Evolutionary conservation across 2,888 invertebrate species (phyloP), one percentile per base, ranked within the genome.

Genomic region (Campopleginae sp.): DNA sequence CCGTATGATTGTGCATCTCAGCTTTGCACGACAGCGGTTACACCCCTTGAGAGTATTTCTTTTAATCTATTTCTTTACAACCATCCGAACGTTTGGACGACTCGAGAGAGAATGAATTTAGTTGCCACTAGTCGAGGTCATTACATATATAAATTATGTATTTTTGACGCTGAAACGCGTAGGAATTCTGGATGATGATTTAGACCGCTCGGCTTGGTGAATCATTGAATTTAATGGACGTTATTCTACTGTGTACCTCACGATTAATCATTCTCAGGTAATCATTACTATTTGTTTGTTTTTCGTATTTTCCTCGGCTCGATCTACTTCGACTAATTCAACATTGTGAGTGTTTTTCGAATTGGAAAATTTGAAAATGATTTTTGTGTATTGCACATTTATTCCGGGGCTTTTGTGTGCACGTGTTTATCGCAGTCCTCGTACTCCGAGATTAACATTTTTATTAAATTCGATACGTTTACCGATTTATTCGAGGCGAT

Each of bases 121-220:
- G 38, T 54, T 51, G 68, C 68, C 31, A 51, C 31, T 71, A 71
- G 58, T 82, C 66, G 48, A 66, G 27, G 42, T 63, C 42, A 27
- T 79, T 63, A 51, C 61, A 74, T 77, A 44, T 51, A 58, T 71
- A 27, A 80, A 42, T 85, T 38, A 48, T 71, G 71, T 71, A 70
- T 46, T 51, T 58, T 76, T 46, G 48, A 71, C 66, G 70, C 72
- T 42, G 33, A 17, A 6, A 77, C 19, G 46, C 68, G 51, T 51
- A 74, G 58, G 82, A 83, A 71, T 75, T 70, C 38, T 44, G 14
- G 61, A 76, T 77, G 61, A 82, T 51, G 46, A 78, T 68, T 83
- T 77, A 77, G 54, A 80, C 72, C 77, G 72, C 42, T 80, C 44
- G 31, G 33, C n/a, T 61, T 66, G 61, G 23, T 63, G 77, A 74